Evolutionary conservation across 2,797 vertebrate genomes (phyloP), one percentile per base, ranked within the genome.

Genomic region (Arrhamphus sclerolepis): DNA sequence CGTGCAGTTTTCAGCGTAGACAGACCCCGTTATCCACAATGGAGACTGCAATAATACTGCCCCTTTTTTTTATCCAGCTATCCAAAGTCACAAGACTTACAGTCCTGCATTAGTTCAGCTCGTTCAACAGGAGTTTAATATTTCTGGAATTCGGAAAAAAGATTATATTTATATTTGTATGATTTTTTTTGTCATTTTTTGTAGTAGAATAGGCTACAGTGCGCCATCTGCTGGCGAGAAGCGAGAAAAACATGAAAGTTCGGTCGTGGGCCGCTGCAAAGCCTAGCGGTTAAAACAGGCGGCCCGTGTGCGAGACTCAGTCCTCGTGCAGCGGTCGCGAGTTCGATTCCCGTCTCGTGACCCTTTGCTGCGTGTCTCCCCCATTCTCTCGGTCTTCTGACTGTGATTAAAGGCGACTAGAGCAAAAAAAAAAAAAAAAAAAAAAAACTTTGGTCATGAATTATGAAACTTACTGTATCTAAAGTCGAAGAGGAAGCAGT

Each of bases 141-240:
- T 68, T 58, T 46, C 2, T 26, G 5, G 1, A 18, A 62, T 16
- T 17, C 31, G 22, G 2, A 55, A 22, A 52, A 22, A 52, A 49
- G 40, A 56, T 65, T 56, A 29, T 24, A 48, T 22, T 21, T 7
- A 7, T 46, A 14, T 38, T 4, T 38, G 5, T 38, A n/a, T n/a
- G n/a, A n/a, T n/a, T n/a, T n/a, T n/a, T n/a, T 46, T 46, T 10
- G 4, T 5, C 9, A 21, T 21, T 14, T 22, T 22, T 14, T 46
- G 11, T 22, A 6, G 10, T 9, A 5, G 19, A 20, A 11, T 21
- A 14, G n/a, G 48, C 19, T 47, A 20, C 57, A 64, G 38, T 26
- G 81, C 79, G 11, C 80, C 87, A 84, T 42, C 88, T 86, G 69
- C 65, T 77, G 87, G 78, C 31, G 42, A 51, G 57, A 16, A 11